Base-by-base conservation (phyloP, 1,140 invertebrate species). In the Trichoplusia ni region DNA sequence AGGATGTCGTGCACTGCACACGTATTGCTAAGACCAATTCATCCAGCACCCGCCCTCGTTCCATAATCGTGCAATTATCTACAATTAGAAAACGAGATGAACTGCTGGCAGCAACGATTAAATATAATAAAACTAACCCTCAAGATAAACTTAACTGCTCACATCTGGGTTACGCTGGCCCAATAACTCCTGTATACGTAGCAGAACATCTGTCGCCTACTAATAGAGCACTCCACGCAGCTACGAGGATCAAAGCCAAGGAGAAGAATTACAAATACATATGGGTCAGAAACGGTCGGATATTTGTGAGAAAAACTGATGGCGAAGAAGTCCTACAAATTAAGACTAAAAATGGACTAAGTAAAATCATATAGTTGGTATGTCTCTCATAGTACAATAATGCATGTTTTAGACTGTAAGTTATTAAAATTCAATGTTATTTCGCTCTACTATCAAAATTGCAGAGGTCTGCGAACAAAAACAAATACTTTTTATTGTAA, bases 11-110 rank as follows among this genome's bases (percentile, higher is more conserved):
- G 11, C 8, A 40, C 7, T 40, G 37, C 9, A 42, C 53, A n/a
- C 37, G 53, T 5, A 31, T 42, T 19, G 53, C 53, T 18, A 58
- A 58, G n/a, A 2, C 9, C n/a, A 42, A 58, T 14, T 4, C 53
- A 16, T 29, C 53, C 8, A 58, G 23, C 11, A 7, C 7, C 14
- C 53, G 53, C 14, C 53, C 53, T 18, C 21, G 38, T 4, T 58
- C 37, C 6, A 44, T 58, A 42, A 29, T 58, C 1, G 38, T 29
- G 7, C 37, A 58, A 25, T 8, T 58, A 4, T n/a, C 53, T 1
- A 29, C 53, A 29, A 23, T 38, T 16, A 40, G 25, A 16, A 8
- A 11, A 2, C 37, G 49, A 2, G 49, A 53, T 13, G 16, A 37
- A 11, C 49, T 53, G 0, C 31, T 53, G n/a, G 49, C 46, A 1